Conservation (phyloP, 2,797 vertebrate genomes). For the Streptopelia turtur region DNA sequence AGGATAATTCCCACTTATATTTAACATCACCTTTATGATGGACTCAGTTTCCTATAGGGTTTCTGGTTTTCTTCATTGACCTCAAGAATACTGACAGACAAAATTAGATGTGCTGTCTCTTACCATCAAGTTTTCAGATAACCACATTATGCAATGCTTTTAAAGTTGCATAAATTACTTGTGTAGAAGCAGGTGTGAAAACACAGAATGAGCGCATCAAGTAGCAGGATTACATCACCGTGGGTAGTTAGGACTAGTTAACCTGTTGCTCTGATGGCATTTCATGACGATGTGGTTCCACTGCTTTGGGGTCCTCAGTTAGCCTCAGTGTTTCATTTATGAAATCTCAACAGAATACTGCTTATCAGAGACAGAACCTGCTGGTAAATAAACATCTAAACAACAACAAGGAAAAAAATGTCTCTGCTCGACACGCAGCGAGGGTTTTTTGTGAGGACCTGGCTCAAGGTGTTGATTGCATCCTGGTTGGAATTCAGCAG, state of each 20-base stretch:
- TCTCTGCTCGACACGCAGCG: accelerated
- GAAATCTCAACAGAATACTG: background rate
- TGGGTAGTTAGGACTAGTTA: background rate
- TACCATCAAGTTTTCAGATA: background rate
- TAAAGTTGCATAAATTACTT: background rate
- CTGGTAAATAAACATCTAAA: background rate
- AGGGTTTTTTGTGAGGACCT: background rate
- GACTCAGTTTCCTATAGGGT: background rate
- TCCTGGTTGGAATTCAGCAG: background rate
- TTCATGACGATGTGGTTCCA: background rate
- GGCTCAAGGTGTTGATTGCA: background rate
- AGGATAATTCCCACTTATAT: background rate
- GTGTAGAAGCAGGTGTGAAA: background rate
- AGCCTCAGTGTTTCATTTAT: background rate
- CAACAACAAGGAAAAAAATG: background rate
- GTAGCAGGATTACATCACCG: background rate
- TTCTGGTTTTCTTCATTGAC: background rate
- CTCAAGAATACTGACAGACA: background rate
- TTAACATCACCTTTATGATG: background rate
- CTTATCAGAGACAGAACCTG: background rate
- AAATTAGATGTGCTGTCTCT: background rate
- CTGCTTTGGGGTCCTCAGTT: background rate
- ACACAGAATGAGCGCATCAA: background rate
- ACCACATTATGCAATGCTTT: background rate
- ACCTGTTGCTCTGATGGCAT: background rate